phyloP scores from a whole-genome alignment of 2,797 vertebrate species.

The Euphonia xanthogaster region DNA sequence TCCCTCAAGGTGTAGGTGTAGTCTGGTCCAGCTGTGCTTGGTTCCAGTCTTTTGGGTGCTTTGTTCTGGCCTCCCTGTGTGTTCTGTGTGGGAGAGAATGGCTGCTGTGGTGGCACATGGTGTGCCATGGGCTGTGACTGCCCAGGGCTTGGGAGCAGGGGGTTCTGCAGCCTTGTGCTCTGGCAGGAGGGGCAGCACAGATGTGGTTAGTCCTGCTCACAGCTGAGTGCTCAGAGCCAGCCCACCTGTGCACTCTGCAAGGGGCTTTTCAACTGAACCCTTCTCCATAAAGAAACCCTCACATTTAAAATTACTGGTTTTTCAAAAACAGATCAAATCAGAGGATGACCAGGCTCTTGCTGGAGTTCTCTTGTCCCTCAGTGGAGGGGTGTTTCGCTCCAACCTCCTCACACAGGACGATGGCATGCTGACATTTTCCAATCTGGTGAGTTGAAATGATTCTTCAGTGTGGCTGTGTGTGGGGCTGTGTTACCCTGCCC shows the following conservation, averaged over 20 bases:
- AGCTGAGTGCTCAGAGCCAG: not conserved
- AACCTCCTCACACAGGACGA: constrained; percentile 95
- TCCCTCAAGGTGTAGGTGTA: not conserved
- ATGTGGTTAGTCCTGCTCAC: not conserved
- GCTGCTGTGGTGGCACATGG: not conserved
- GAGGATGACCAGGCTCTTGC: constrained; percentile 92
- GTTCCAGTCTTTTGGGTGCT: not conserved
- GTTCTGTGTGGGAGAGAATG: not conserved
- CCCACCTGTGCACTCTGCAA: not conserved
- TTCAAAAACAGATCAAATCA: constrained; percentile 83
- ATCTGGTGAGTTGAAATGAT: constrained; percentile 81
- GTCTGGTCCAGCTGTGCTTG: not conserved
- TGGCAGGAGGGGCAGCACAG: not conserved
- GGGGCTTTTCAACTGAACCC: not conserved
- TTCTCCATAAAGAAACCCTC: rapidly evolving
- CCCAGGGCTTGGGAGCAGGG: not conserved
- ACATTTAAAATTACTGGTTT: not conserved
- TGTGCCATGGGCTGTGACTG: not conserved
- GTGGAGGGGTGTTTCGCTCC: constrained; percentile 94
- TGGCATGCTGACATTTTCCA: constrained; percentile 92
- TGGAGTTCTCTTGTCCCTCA: constrained; percentile 94
- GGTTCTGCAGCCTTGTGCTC: not conserved
- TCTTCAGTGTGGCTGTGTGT: not conserved
- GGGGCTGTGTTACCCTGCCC: not conserved
- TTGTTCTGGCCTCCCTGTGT: not conserved